These are phyloP conservation scores for Magallana gigas DNA, from an alignment of 1,140 invertebrate species.

Conservation along the genomic window DNA sequence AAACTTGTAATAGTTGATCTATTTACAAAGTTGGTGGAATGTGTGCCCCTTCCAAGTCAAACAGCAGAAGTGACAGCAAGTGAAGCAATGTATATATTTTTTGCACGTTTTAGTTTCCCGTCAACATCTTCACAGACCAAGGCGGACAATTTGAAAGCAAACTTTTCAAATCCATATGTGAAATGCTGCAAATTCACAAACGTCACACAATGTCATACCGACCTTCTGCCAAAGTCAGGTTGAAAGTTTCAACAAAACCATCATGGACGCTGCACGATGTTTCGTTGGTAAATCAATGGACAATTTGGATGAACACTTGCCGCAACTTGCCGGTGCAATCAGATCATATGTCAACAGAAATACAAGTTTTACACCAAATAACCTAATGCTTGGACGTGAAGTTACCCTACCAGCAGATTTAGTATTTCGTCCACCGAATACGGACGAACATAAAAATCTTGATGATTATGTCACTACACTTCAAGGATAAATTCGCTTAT, in stretches of 20 bases:
- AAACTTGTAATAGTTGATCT: constrained; percentile 39
- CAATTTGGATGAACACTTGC: constrained; percentile 6
- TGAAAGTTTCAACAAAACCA: constrained; percentile 46
- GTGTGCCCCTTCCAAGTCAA: constrained; percentile 27
- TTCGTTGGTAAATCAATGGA: not conserved
- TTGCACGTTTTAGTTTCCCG: constrained; percentile 50
- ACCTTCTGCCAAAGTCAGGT: constrained; percentile 52
- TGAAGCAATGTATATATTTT: constrained; percentile 32
- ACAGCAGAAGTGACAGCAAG: constrained; percentile 38
- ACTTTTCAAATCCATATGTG: constrained; percentile 43
- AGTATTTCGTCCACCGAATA: not conserved
- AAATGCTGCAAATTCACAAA: constrained; percentile 48
- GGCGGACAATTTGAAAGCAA: constrained; percentile 47
- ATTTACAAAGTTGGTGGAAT: constrained; percentile 35
- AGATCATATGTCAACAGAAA: not conserved
- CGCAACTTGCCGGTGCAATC: not conserved
- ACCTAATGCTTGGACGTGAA: constrained; percentile 24
- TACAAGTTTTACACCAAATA: constrained; percentile 35
- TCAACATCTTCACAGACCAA: constrained; percentile 49
- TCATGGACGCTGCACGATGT: constrained; percentile 49
- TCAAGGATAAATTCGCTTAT: not conserved
- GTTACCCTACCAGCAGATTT: constrained; percentile 18
- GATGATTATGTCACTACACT: not conserved
- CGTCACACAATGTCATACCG: constrained; percentile 48
- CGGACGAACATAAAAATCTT: not conserved